Percentiles rank a stretch among this genome's conserved stretches.
Evolutionary conservation across 2,113 vertebrate species (phyloP).

Genomic region (Lethenteron camtschaticum): DNA sequence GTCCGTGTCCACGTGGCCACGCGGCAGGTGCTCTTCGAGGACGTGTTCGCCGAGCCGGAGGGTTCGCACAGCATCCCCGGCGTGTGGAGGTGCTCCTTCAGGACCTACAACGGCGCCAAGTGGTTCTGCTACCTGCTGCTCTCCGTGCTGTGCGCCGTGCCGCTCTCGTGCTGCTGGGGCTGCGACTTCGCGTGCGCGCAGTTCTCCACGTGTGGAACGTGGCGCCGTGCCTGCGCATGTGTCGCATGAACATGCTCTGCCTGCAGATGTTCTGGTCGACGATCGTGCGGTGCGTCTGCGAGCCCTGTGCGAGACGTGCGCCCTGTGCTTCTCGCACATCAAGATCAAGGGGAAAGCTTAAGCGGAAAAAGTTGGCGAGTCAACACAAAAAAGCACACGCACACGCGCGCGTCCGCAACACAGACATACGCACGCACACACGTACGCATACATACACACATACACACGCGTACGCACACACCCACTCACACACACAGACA

Average conservation of each 20-base stretch:
- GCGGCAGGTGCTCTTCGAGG: conserved; percentile 12
- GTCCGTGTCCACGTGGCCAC: neutral
- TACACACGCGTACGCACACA: neutral
- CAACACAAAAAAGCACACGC: neutral
- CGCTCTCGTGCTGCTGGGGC: conserved; percentile 12
- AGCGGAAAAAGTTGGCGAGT: neutral
- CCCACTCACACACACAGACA: neutral
- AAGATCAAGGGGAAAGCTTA: conserved; percentile 4
- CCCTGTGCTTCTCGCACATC: conserved; percentile 9
- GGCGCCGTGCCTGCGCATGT: conserved; percentile 9
- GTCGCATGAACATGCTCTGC: conserved; percentile 11
- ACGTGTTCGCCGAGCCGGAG: conserved; percentile 11
- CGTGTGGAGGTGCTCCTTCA: conserved; percentile 11
- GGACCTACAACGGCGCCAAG: conserved; percentile 11
- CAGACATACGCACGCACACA: neutral
- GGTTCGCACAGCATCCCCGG: conserved; percentile 11
- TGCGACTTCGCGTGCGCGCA: conserved; percentile 11
- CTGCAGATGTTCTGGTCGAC: conserved; percentile 11
- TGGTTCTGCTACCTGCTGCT: conserved; percentile 12
- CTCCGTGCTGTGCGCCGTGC: conserved; percentile 11
- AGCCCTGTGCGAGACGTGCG: conserved; percentile 11
- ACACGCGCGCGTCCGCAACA: neutral
- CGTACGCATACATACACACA: neutral
- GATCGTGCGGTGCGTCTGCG: conserved; percentile 11
- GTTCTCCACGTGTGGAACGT: conserved; percentile 12